Evolutionary conservation across 2,888 invertebrate species (phyloP).

Genomic region (Nomada goodeniana): DNA sequence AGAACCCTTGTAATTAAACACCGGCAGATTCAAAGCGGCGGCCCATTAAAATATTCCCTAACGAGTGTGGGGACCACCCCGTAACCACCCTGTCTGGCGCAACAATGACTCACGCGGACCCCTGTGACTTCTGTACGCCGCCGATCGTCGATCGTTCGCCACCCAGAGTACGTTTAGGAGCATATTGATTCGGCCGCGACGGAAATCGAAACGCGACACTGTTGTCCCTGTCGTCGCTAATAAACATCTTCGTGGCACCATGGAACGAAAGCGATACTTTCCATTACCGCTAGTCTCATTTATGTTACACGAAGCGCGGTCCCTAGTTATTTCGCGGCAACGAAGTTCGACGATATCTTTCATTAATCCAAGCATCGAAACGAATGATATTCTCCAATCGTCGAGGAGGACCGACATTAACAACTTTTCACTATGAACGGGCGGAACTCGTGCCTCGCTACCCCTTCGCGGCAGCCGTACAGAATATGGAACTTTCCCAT

Average conservation of each 20-base stretch:
- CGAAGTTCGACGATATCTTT: not conserved
- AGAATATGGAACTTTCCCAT: conserved; percentile 16
- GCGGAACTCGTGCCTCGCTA: not conserved
- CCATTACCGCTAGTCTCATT: not conserved
- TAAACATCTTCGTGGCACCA: not conserved
- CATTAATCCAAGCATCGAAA: not conserved
- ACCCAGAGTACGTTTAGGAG: conserved; percentile 31
- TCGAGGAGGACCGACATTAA: no score
- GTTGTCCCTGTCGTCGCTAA: not conserved
- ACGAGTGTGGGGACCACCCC: conserved; percentile 72
- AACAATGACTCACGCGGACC: conserved; percentile 77
- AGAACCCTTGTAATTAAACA: conserved; percentile 78
- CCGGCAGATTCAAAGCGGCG: conserved; percentile 77
- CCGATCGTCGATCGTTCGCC: conserved; percentile 64
- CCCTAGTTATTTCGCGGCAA: no score
- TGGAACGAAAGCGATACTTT: not conserved
- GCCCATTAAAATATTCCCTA: conserved; percentile 80
- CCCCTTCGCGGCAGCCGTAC: not conserved
- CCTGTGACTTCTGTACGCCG: conserved; percentile 70
- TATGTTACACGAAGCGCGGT: no score
- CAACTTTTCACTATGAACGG: not conserved
- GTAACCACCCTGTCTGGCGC: conserved; percentile 74
- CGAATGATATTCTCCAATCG: not conserved
- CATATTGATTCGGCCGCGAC: conserved; percentile 18
- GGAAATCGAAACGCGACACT: not conserved